Base-by-base conservation (phyloP, 2,113 vertebrate species). In the Hippocampus abdominalis region DNA sequence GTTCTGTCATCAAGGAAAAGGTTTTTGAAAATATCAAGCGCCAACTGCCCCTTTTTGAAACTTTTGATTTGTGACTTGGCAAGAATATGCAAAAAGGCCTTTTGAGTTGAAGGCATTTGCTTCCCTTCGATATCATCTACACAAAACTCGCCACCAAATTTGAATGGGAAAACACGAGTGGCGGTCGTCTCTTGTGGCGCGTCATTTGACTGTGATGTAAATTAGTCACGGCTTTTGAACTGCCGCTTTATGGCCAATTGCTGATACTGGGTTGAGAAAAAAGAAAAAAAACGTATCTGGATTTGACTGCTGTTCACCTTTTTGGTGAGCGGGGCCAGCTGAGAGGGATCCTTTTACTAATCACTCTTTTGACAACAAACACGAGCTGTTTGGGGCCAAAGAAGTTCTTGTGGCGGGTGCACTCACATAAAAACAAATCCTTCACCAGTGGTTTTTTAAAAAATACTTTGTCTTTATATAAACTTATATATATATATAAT, bases 1-100 rank as follows among this genome's bases (percentile, higher is more conserved):
- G 86, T 88, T 84, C 89, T 92, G 89, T 90, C 91, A 90, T 82
- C 75, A 79, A 77, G 67, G 69, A 76, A 82, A 86, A 88, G 77
- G 84, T 72, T 75, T 74, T 66, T 78, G 76, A 80, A 80, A 77
- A 39, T 68, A 81, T 84, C 68, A 72, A 73, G 72, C 70, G 57
- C 74, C 76, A 78, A 68, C 79, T 46, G 21, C 36, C 77, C 73
- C 66, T 78, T 78, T 64, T 40, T 79, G 63, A 4, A 72, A 78
- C 73, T 74, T 69, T 61, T 25, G 75, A 74, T 69, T 77, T 18
- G 46, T 60, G 68, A 75, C 60, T 49, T 13, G 15, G 1, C 67
- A 60, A 25, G 25, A 68, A 81, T 67, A 78, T 69, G 76, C 73
- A 84, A 80, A 80, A 79, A 61, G 29, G 13, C 51, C 40, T 60